phyloP scores from a whole-genome alignment of 1,140 invertebrate genomes.

The Pseudomyrmex pallidus region DNA sequence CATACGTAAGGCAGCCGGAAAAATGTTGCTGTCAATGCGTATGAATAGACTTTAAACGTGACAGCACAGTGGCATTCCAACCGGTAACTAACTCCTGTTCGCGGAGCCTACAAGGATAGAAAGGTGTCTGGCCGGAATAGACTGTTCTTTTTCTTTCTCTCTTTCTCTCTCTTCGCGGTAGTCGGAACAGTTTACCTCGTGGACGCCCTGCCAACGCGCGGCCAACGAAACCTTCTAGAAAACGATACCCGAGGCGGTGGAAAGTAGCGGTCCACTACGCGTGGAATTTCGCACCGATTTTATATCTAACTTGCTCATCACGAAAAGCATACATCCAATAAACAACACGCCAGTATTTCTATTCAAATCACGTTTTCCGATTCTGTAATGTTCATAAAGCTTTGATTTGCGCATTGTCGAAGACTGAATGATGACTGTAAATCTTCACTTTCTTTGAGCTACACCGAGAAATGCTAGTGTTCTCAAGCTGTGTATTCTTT shows the following conservation, averaged over 20 bases:
- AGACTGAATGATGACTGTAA: background rate
- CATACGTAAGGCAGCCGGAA: slow-evolving; percentile 1
- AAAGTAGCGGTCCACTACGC: slow-evolving; percentile 22
- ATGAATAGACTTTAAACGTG: slow-evolving; percentile 40
- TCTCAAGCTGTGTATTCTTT: no score
- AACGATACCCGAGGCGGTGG: slow-evolving; percentile 35
- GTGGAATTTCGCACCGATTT: slow-evolving; percentile 25
- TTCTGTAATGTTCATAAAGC: background rate
- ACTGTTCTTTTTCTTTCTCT: slow-evolving; percentile 2
- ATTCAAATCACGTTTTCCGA: background rate
- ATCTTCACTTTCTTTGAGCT: no score
- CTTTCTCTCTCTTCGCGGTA: background rate
- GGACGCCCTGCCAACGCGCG: slow-evolving; percentile 14
- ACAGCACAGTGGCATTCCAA: slow-evolving; percentile 68
- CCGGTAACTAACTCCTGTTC: slow-evolving; percentile 75
- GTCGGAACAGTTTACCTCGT: slow-evolving; percentile 54
- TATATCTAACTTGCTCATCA: background rate
- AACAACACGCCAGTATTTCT: background rate
- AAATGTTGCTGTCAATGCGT: background rate
- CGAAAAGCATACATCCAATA: background rate
- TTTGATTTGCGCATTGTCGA: background rate
- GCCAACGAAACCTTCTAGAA: slow-evolving; percentile 33
- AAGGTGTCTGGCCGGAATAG: slow-evolving; percentile 72
- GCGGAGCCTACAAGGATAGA: slow-evolving; percentile 66
- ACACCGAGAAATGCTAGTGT: no score